Conservation (phyloP, 2,797 vertebrate species). For the Pyrrhura leucotis region DNA sequence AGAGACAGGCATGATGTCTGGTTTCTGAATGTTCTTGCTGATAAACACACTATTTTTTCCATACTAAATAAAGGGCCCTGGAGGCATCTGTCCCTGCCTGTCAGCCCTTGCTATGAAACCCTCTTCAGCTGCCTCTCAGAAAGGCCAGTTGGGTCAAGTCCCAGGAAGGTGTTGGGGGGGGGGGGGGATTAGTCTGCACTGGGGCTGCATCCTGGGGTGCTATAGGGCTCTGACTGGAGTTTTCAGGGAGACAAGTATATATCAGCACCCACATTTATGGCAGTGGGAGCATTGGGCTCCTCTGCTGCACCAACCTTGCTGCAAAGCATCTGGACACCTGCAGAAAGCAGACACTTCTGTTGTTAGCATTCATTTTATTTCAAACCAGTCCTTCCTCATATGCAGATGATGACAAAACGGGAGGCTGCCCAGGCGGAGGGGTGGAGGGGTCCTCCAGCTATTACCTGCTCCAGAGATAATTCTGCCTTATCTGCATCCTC, state of each 20-base stretch:
- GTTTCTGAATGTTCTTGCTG: background rate
- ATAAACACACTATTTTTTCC: background rate
- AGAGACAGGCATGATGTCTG: background rate
- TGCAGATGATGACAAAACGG: background rate
- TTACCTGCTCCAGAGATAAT: slow-evolving; percentile 46
- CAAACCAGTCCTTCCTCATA: background rate
- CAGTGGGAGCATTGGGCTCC: background rate
- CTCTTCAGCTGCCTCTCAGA: background rate
- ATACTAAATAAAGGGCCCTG: background rate
- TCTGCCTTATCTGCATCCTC: slow-evolving; percentile 61
- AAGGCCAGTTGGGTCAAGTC: accelerated
- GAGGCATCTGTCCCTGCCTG: slow-evolving; percentile 23
- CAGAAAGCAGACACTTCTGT: background rate
- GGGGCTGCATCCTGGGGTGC: background rate
- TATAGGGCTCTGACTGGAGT: accelerated
- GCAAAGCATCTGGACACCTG: background rate
- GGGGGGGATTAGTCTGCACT: accelerated
- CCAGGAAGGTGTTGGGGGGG: accelerated
- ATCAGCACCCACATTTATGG: background rate
- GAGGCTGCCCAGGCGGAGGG: background rate
- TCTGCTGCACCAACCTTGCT: background rate
- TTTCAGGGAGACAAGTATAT: background rate
- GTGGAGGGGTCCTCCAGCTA: slow-evolving; percentile 32
- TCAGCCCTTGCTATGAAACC: background rate
- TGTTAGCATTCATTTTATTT: accelerated